phyloP scores from a whole-genome alignment of 1,140 invertebrate genomes.

The Cydia strobilella region DNA sequence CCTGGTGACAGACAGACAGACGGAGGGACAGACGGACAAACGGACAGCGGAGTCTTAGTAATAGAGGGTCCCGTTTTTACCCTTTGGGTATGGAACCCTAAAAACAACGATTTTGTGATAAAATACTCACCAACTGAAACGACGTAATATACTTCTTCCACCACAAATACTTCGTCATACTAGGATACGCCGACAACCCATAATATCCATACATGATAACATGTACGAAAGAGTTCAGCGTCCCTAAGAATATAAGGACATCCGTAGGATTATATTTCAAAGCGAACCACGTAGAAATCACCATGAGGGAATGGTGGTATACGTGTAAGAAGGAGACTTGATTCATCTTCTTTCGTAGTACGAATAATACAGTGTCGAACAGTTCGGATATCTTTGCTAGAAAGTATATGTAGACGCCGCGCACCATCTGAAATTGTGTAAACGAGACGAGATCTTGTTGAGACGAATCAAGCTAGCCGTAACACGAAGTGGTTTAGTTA shows the following conservation, averaged over 20 bases:
- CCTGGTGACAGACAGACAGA: too few relatives aligned
- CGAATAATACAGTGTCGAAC: neutral
- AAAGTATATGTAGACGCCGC: conserved; percentile 45
- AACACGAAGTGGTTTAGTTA: too few relatives aligned
- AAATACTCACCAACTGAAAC: conserved; percentile 82
- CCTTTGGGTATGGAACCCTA: too few relatives aligned
- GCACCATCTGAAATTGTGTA: conserved; percentile 10
- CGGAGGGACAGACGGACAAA: too few relatives aligned
- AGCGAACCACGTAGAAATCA: conserved; percentile 69
- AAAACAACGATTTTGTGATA: too few relatives aligned
- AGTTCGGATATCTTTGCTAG: conserved; percentile 69
- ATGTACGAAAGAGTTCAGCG: conserved; percentile 84
- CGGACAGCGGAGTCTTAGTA: too few relatives aligned
- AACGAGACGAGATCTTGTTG: too few relatives aligned
- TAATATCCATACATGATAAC: conserved; percentile 91
- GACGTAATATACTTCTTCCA: conserved; percentile 83
- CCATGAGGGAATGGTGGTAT: conserved; percentile 84
- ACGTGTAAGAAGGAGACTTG: conserved; percentile 87
- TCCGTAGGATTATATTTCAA: conserved; percentile 76
- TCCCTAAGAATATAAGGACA: conserved; percentile 76
- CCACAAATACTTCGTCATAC: conserved; percentile 83
- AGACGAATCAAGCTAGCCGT: too few relatives aligned
- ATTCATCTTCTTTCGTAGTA: conserved; percentile 86
- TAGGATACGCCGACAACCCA: conserved; percentile 86
- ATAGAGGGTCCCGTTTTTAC: too few relatives aligned